These are phyloP conservation scores for Rhopalosiphum maidis DNA, from an alignment of 1,140 invertebrate species.

Conservation along the genomic window DNA sequence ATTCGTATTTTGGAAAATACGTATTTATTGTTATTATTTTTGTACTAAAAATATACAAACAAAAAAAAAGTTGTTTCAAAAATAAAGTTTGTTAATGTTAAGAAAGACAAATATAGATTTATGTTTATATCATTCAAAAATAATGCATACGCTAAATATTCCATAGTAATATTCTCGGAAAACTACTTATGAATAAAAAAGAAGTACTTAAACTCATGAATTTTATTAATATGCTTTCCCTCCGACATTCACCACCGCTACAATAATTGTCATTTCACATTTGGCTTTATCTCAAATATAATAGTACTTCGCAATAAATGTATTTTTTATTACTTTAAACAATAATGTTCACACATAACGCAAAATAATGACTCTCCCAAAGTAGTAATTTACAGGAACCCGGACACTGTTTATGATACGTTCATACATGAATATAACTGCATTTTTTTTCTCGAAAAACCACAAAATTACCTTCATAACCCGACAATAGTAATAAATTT, in stretches of 20 bases:
- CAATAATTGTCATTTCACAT: not conserved
- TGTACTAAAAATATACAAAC: not conserved
- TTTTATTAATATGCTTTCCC: not conserved
- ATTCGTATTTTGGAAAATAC: not conserved
- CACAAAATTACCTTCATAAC: not conserved
- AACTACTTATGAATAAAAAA: not conserved
- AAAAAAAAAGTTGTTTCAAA: not conserved
- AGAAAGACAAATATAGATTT: not conserved
- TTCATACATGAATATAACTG: not conserved
- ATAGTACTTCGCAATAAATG: not conserved
- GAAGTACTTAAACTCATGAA: not conserved
- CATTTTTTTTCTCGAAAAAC: not conserved
- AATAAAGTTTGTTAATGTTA: not conserved
- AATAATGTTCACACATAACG: conserved; percentile 13
- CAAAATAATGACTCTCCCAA: not conserved
- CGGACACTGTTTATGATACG: not conserved
- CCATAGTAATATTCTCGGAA: not conserved
- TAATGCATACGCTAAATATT: not conserved
- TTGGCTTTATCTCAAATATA: not conserved
- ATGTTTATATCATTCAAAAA: not conserved
- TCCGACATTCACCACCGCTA: not conserved
- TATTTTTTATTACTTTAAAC: conserved; percentile 28
- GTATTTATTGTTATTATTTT: not conserved
- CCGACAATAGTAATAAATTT: not conserved
- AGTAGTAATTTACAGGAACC: not conserved